Base-by-base conservation (phyloP, 2,113 vertebrate species). In the Pteropus alecto region DNA sequence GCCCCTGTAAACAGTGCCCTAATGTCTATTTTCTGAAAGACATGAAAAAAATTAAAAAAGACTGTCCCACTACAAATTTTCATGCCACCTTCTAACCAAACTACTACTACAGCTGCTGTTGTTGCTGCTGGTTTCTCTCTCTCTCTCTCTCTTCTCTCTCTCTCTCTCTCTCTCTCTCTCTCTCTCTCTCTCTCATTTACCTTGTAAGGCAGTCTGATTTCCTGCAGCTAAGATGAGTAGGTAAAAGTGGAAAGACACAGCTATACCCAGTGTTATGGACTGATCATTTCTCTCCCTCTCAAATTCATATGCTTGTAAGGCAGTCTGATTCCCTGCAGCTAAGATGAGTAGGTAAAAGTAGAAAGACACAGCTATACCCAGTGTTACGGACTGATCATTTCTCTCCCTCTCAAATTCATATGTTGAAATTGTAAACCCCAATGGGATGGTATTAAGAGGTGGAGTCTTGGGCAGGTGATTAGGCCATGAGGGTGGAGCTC, bases 91-190 rank as follows among this genome's bases (percentile, higher is more conserved):
- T 46, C 77, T 38, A 76, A 48, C 24, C 38, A 83, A 76, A 46
- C 30, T 43, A 38, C n/a, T 21, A 1, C 15, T 30, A 24, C 56
- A 58, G 58, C 16, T 22, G 3, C 18, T 51, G 24, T 14, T n/a
- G 38, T 6, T 35, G 1, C 19, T 70, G 3, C 18, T 13, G 6
- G 0, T 22, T 5, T 16, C 48, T 16, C 48, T 51, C 48, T 2
- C 1, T 16, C 48, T 51, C 48, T 7, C 48, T 7, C 1, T 22
- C 51, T 16, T 16, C 48, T 51, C 48, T 7, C 48, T 7, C 1
- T 22, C 51, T 16, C 48, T 51, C 48, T 51, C 48, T 7, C 1
- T 16, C 48, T 51, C 48, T 7, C 48, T 7, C 13, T 14, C 48
- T 14, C 13, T 14, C 48, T 48, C 48, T 7, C 48, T 7, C 15